Evolutionary conservation across 2,113 vertebrate genomes (phyloP).

Genomic region (Gobio gobio): DNA sequence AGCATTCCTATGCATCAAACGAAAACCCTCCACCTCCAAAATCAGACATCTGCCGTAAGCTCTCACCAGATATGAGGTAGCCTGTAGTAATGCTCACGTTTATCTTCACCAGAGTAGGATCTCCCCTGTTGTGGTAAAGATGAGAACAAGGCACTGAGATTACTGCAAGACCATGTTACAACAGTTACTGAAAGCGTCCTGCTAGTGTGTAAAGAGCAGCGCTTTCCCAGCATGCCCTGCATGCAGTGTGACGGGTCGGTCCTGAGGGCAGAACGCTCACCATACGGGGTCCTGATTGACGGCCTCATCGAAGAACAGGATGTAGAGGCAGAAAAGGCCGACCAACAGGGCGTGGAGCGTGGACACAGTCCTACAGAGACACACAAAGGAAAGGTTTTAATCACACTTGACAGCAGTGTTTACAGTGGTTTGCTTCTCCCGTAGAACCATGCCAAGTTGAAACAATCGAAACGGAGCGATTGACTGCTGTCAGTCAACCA

Average conservation of each 20-base stretch:
- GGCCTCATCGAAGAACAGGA: conserved; percentile 88
- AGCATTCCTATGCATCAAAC: neutral
- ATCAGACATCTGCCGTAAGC: neutral
- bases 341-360: conserved; percentile 92
- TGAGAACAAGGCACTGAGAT: conserved; percentile 55
- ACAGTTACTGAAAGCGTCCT: conserved; percentile 19
- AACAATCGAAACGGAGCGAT: neutral
- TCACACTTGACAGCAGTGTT: neutral
- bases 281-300: conserved; percentile 89
- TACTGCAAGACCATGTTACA: neutral
- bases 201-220: conserved; percentile 1
- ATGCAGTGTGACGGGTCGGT: conserved; percentile 27
- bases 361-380: conserved; percentile 87
- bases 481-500: neutral
- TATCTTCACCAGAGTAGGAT: conserved; percentile 86
- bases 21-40: neutral
- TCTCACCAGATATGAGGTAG: conserved; percentile 99
- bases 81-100: conserved; percentile 94
- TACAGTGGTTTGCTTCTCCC: neutral
- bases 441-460: neutral
- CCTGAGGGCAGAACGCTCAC: conserved; percentile 77
- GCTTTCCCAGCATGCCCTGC: conserved; percentile 41
- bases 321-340: conserved; percentile 87
- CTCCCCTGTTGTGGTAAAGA: conserved; percentile 82
- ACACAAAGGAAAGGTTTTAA: neutral